Base-by-base conservation (phyloP, 2,888 invertebrate species). In the Dasypolia templi region DNA sequence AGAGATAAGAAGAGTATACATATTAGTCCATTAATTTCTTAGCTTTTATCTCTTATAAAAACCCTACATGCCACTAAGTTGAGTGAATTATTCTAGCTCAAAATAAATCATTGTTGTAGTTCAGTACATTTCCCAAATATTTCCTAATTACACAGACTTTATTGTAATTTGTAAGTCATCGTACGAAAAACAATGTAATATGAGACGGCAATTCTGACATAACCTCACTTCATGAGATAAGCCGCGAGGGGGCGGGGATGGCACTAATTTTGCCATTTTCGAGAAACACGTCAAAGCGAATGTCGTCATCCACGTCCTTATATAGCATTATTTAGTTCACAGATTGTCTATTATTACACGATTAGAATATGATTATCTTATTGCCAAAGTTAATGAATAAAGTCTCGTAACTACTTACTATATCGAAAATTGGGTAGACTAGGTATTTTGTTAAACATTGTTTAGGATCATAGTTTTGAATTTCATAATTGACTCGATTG, bases 211-310 rank as follows among this genome's bases (percentile, higher is more conserved):
- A 77, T 75, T 75, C 44, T 62, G 49, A 29, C 19, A 66, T 35
- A 77, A 44, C 61, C 61, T 26, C 53, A 81, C 64, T 81, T 81
- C 59, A 65, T 74, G 35, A 66, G 81, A 75, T 46, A 62, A 81
- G 49, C n/a, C 6, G 19, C 4, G 29, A 22, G 26, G 39, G 12
- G 56, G 65, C 51, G 65, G 58, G n/a, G 1, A 62, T 22, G 53
- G 39, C 58, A 35, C 67, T 42, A 64, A 46, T 71, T 46, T 58
- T 71, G 63, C 19, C 67, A 64, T 82, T 67, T 59, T 78, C 51
- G 19, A 53, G 26, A 59, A 6, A 14, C 19, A 66, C 39, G 58
- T 66, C 80, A 79, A 35, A 53, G 17, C 4, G 5, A 22, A 3
- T 68, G 51, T 46, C 39, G 46, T 42, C n/a, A 72, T 12, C 9